Conservation (phyloP, 2,113 vertebrate species). For the Ondatra zibethicus region DNA sequence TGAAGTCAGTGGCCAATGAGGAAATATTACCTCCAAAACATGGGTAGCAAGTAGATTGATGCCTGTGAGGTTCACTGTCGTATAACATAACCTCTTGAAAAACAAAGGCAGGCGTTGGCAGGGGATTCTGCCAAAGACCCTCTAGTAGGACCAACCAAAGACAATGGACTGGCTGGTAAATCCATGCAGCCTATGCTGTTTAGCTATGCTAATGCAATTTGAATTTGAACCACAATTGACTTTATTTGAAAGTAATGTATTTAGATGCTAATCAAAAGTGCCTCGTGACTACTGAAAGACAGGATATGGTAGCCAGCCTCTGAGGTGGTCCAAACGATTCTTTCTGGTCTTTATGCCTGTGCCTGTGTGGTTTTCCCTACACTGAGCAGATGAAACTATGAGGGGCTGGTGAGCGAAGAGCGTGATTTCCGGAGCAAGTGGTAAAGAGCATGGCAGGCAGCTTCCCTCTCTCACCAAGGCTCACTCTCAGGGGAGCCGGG, state of each 20-base stretch:
- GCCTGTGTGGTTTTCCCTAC: not conserved
- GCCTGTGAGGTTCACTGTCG: not conserved
- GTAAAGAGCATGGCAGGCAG: not conserved
- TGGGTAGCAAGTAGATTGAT: not conserved
- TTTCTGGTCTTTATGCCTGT: not conserved
- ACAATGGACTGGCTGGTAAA: not conserved
- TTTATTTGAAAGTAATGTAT: slow-evolving; percentile 15
- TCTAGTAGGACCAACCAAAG: not conserved
- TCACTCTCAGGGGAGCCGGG: not conserved
- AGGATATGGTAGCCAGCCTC: not conserved
- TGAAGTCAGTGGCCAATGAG: not conserved
- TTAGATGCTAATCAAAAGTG: slow-evolving; percentile 15
- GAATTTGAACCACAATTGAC: slow-evolving; percentile 27
- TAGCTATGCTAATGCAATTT: not conserved
- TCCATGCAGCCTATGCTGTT: not conserved
- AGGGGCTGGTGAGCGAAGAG: not conserved
- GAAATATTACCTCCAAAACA: not conserved
- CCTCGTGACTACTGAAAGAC: not conserved
- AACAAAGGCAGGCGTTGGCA: not conserved
- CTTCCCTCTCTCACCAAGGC: not conserved
- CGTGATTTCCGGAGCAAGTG: not conserved
- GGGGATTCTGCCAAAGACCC: not conserved
- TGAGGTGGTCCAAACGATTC: not conserved
- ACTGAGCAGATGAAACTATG: not conserved
- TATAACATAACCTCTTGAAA: not conserved